Evolutionary conservation across 2,888 invertebrate genomes (phyloP), one percentile per base, ranked within the genome.

Genomic region (Tortricodes alternella): DNA sequence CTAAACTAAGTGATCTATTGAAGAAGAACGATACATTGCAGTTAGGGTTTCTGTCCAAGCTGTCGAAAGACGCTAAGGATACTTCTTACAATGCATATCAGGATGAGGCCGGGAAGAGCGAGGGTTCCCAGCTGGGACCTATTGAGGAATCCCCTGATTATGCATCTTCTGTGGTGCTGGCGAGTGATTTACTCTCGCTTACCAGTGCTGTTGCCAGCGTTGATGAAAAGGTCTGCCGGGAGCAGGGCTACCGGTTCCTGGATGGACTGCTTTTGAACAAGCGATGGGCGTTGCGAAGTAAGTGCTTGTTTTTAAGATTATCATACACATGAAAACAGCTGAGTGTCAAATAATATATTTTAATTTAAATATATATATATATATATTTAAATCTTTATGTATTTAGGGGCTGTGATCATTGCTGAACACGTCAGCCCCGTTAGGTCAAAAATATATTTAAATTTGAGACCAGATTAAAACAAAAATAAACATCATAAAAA

Each of bases 271-370:
- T 89, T 8, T 71, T 77, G 69, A 90, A 91, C 64, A 90, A 91
- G 66, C 78, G 88, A 77, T 92, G 92, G 92, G 92, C 92, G n/a
- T 73, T 92, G 63, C 87, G 91, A 73, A 91, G 92, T 92, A 67
- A 92, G 92, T 91, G 64, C 2, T 19, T 8, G 27, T 4, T n/a
- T n/a, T 11, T 3, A 1, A 11, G 9, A 11, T 5, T 8, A 29
- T n/a, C 4, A 27, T 1, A 4, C 4, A 27, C 9, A 27, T 27
- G 0, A 29, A 29, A 3, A 9, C 0, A n/a, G 11, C 3, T 2
- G n/a, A 29, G 9, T 27, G 3, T 27, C 9, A 27, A 27, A 27
- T 9, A 4, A n/a, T 24, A 6, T 2, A 23, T 24, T 1, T 9
- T 9, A 24, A 24, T n/a, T n/a, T n/a, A n/a, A n/a, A n/a, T n/a